Percentiles rank a stretch among this genome's conserved stretches.
Conservation (phyloP, 2,113 vertebrate genomes). For the Chaetodon auriga region DNA sequence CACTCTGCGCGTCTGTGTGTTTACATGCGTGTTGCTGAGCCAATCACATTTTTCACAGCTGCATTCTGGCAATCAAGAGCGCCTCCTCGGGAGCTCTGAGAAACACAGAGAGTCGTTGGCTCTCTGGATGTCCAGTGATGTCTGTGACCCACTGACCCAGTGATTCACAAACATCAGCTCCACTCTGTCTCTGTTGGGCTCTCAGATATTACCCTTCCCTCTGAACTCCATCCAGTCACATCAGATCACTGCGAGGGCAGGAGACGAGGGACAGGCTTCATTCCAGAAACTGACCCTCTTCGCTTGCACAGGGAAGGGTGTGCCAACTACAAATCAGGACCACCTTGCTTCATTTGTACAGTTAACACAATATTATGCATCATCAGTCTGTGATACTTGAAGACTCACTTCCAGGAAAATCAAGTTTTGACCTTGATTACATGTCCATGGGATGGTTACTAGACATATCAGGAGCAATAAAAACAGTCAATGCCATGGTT, state of each 20-base stretch:
- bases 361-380: not conserved
- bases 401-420: too few species aligned
- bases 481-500: too few species aligned
- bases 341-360: slow-evolving; percentile 16
- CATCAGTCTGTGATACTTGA: not conserved
- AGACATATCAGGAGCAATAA: too few species aligned
- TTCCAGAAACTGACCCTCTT: slow-evolving; percentile 52
- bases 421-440: too few species aligned
- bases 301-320: not conserved
- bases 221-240: slow-evolving; percentile 66
- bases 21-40: slow-evolving; percentile 22
- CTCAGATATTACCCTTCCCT: slow-evolving; percentile 60
- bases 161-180: slow-evolving; percentile 78
- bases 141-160: slow-evolving; percentile 82
- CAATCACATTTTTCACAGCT: slow-evolving; percentile 38
- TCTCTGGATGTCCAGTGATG: slow-evolving; percentile 70
- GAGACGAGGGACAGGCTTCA: slow-evolving; percentile 58
- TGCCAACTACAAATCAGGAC: slow-evolving; percentile 20
- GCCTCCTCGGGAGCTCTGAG: slow-evolving; percentile 58
- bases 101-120: slow-evolving; percentile 50
- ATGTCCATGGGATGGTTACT: too few species aligned
- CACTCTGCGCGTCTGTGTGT: slow-evolving; percentile 30
- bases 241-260: slow-evolving; percentile 67
- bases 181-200: slow-evolving; percentile 61
- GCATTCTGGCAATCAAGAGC: slow-evolving; percentile 56